phyloP scores from a whole-genome alignment of 2,888 invertebrate genomes.

The Oscheius sp. region DNA sequence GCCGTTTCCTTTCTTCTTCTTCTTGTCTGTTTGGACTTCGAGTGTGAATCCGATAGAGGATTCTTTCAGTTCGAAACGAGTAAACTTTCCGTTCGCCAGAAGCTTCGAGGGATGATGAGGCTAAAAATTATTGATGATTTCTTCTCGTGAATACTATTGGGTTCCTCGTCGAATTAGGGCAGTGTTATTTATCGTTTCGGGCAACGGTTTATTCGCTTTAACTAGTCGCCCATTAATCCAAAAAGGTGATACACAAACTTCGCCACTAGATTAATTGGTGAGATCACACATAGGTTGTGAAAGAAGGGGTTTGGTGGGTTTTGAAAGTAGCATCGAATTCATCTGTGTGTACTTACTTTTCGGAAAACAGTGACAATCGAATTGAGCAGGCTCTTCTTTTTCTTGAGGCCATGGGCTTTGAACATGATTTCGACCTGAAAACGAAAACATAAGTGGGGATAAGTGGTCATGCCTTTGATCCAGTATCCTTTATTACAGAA shows the following conservation, averaged over 20 bases:
- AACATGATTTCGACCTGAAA: conserved; percentile 64
- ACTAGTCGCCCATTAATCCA: neutral
- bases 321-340: too few relatives aligned
- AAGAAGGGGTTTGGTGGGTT: too few relatives aligned
- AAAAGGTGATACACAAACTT: neutral
- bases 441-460: neutral
- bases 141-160: neutral
- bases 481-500: conserved; percentile 64
- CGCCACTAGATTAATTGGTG: too few relatives aligned
- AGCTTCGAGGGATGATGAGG: conserved; percentile 69
- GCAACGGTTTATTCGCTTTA: too few relatives aligned
- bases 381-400: conserved; percentile 59
- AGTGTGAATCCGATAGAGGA: conserved; percentile 61
- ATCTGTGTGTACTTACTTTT: conserved; percentile 47
- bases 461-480: conserved; percentile 55
- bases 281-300: too few relatives aligned
- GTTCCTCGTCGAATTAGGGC: conserved; percentile 3
- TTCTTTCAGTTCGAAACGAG: conserved; percentile 62
- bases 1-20: conserved; percentile 65
- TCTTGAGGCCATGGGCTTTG: conserved; percentile 69
- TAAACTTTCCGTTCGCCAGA: conserved; percentile 68
- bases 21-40: conserved; percentile 65
- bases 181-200: too few relatives aligned
- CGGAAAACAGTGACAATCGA: conserved; percentile 64
- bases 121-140: conserved; percentile 41